A percentile compares a stretch with the other conserved stretches of the same genome.
phyloP scores from a whole-genome alignment of 2,113 vertebrate genomes.

The Planiliza haematocheilus region DNA sequence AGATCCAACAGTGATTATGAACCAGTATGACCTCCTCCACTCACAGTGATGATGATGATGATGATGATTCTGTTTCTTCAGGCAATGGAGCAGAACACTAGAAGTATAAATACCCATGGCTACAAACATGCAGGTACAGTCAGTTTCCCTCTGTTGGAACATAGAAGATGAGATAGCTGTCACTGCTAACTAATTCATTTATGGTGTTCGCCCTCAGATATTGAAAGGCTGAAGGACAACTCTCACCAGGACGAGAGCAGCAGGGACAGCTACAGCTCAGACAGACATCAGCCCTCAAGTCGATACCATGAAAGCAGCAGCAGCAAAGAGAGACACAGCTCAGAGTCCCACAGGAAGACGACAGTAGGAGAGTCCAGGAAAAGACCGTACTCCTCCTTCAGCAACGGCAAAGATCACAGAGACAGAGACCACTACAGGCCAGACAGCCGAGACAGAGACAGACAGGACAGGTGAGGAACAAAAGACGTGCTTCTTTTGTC shows the following conservation, averaged over 20 bases:
- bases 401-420: constrained; percentile 97
- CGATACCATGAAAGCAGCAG: constrained; percentile 87
- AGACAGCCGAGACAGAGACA: constrained; percentile 85
- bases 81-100: constrained; percentile 91
- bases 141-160: accelerated
- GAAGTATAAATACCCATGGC: constrained; percentile 84
- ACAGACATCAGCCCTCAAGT: constrained; percentile 88
- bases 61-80: constrained; percentile 75
- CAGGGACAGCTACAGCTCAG: constrained; percentile 97
- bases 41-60: not conserved
- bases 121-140: constrained; percentile 91
- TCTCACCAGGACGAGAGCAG: constrained; percentile 96
- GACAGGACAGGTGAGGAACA: constrained; percentile 77
- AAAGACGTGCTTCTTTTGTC: not conserved
- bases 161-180: accelerated
- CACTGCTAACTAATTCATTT: not conserved
- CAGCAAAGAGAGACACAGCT: constrained; percentile 88
- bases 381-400: constrained; percentile 92
- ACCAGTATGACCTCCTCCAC: not conserved
- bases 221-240: constrained; percentile 92
- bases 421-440: constrained; percentile 94
- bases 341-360: constrained; percentile 89
- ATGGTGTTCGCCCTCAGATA: constrained; percentile 79
- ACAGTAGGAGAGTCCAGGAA: constrained; percentile 85
- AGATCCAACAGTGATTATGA: too few species aligned